Conservation (phyloP, 2,797 vertebrate species). For the Amazona finschi region DNA sequence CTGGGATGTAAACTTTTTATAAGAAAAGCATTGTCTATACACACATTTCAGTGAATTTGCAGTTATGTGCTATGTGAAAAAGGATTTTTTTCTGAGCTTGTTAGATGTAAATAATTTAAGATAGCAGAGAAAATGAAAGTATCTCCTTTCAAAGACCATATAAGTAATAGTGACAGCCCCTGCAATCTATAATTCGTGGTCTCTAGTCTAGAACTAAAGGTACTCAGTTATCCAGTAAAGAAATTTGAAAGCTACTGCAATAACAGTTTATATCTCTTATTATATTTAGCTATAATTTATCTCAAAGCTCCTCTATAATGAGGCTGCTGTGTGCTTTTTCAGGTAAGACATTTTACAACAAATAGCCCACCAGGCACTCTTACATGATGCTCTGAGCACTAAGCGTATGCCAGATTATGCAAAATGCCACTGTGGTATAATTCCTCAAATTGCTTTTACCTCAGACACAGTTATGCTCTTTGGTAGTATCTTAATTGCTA, state of each 20-base stretch:
- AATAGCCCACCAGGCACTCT: not conserved
- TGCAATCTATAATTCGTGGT: conserved; percentile 8
- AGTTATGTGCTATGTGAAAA: conserved; percentile 10
- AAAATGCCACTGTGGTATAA: not conserved
- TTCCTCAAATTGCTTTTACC: not conserved
- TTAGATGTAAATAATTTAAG: conserved; percentile 54
- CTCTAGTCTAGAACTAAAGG: conserved; percentile 40
- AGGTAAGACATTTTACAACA: not conserved
- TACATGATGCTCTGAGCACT: not conserved
- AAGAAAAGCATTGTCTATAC: not conserved
- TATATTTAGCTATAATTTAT: conserved; percentile 3
- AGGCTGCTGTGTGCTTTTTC: not conserved
- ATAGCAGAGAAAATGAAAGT: not conserved
- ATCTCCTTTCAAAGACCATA: conserved; percentile 5
- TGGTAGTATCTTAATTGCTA: not conserved
- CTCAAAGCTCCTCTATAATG: not conserved
- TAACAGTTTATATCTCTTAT: not conserved
- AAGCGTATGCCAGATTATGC: not conserved
- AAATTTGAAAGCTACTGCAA: conserved; percentile 54
- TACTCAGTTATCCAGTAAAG: conserved; percentile 53
- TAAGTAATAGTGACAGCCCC: not conserved
- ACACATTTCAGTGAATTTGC: conserved; percentile 28
- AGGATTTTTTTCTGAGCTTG: conserved; percentile 1
- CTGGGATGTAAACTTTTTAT: conserved; percentile 17
- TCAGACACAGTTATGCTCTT: not conserved